A percentile compares a stretch with the other conserved stretches of the same genome.
Evolutionary conservation across 2,888 invertebrate genomes (phyloP).

Genomic region (Mimachlamys varia): DNA sequence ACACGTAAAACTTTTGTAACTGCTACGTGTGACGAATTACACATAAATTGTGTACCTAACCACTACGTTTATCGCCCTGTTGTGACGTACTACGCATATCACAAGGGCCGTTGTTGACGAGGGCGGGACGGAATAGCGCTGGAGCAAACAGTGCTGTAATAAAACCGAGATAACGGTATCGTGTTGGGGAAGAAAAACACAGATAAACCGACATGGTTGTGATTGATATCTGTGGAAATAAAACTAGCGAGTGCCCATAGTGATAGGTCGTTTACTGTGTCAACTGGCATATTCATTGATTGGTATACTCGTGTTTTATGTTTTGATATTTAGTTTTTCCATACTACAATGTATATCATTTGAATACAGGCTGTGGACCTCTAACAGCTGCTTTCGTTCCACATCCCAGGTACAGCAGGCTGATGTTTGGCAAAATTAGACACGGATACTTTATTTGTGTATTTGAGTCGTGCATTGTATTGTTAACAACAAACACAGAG

Average conservation of each 20-base stretch:
- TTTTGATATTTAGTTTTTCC: neutral
- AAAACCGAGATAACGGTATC: neutral
- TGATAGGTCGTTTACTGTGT: neutral
- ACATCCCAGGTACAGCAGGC: neutral
- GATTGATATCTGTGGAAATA: neutral
- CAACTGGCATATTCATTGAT: neutral
- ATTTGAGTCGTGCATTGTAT: neutral
- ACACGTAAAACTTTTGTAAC: neutral
- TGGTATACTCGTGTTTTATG: neutral
- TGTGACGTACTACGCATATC: conserved; percentile 19
- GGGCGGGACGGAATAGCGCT: neutral
- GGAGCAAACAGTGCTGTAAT: neutral
- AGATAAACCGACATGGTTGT: neutral
- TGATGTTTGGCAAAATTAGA: neutral
- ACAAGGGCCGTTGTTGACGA: neutral
- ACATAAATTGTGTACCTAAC: neutral
- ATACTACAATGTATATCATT: neutral
- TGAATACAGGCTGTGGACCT: neutral
- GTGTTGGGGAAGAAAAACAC: neutral
- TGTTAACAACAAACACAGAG: neutral
- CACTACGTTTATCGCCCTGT: neutral
- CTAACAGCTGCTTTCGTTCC: neutral
- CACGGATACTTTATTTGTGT: neutral
- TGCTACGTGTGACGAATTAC: neutral
- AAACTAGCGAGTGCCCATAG: conserved; percentile 13